Percentiles rank a stretch among this genome's conserved stretches.
Conservation (phyloP, 2,113 vertebrate genomes). For the Atherinomorus stipes region DNA sequence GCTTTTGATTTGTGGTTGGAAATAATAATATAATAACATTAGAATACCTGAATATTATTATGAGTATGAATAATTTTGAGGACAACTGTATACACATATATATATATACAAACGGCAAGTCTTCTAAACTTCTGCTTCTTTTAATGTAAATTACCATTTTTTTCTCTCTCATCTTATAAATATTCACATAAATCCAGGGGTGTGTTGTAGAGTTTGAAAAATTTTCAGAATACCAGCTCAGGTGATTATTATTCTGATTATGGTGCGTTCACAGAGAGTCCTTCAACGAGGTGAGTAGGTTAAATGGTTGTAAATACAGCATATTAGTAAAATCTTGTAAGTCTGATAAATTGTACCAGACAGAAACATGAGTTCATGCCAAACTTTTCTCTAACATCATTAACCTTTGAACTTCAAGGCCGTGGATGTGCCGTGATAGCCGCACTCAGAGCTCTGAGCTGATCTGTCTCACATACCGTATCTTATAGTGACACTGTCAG, state of each 20-base stretch:
- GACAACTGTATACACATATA: too few relatives aligned
- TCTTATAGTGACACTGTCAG: conserved; percentile 13
- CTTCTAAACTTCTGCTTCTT: too few relatives aligned
- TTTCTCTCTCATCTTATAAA: too few relatives aligned
- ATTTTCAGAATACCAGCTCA: neutral
- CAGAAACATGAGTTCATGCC: conserved; percentile 46
- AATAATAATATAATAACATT: too few relatives aligned
- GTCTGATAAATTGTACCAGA: conserved; percentile 2
- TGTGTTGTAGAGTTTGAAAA: neutral
- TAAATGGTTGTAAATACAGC: conserved; percentile 49
- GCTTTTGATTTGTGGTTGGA: too few relatives aligned
- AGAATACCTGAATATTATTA: too few relatives aligned
- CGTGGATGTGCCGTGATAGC: conserved; percentile 3
- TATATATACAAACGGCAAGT: too few relatives aligned
- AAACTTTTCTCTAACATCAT: conserved; percentile 36
- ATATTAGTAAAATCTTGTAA: conserved; percentile 49
- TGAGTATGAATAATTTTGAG: too few relatives aligned
- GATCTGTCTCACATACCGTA: conserved; percentile 11
- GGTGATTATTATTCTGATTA: neutral
- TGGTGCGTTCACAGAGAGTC: neutral
- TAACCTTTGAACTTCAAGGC: conserved; percentile 37
- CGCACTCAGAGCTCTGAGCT: conserved; percentile 2
- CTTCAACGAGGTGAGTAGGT: conserved; percentile 14
- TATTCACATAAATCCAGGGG: too few relatives aligned
- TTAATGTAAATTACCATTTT: too few relatives aligned